Percentiles rank a stretch among this genome's conserved stretches.
Conservation (phyloP, 2,797 vertebrate genomes). For the Pelochelys cantorii region DNA sequence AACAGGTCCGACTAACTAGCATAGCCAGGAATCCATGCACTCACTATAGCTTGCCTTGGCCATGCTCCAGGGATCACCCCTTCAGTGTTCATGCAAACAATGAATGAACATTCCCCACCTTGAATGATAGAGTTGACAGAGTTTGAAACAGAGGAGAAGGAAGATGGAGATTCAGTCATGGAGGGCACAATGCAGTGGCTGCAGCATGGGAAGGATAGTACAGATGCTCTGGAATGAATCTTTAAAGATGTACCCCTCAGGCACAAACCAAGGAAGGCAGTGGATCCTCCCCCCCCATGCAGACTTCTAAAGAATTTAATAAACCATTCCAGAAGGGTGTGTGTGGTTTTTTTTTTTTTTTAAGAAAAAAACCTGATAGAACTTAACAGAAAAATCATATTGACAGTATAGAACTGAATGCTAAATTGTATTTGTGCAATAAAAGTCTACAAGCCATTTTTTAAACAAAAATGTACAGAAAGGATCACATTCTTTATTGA, state of each 20-base stretch:
- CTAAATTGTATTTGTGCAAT: background rate
- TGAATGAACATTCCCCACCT: rapidly evolving
- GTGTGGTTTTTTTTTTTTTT: background rate
- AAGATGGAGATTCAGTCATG: rapidly evolving
- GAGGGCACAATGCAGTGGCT: background rate
- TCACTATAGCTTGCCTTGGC: background rate
- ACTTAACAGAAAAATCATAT: background rate
- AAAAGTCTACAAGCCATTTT: background rate
- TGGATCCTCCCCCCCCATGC: too few species aligned
- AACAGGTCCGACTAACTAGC: background rate
- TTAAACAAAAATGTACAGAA: background rate
- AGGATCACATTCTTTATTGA: background rate
- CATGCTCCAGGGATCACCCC: background rate
- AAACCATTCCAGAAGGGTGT: background rate
- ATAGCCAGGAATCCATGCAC: background rate
- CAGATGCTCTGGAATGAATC: background rate
- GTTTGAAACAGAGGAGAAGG: background rate
- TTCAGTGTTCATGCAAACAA: rapidly evolving
- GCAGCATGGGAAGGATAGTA: background rate
- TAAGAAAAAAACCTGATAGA: background rate
- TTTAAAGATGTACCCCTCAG: background rate
- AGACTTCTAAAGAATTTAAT: background rate
- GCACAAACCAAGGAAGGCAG: background rate
- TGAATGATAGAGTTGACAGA: background rate
- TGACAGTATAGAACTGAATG: rapidly evolving